Percentiles rank a stretch among this genome's conserved stretches.
phyloP scores from a whole-genome alignment of 1,140 invertebrate species.

The Drosophila tropicalis region DNA sequence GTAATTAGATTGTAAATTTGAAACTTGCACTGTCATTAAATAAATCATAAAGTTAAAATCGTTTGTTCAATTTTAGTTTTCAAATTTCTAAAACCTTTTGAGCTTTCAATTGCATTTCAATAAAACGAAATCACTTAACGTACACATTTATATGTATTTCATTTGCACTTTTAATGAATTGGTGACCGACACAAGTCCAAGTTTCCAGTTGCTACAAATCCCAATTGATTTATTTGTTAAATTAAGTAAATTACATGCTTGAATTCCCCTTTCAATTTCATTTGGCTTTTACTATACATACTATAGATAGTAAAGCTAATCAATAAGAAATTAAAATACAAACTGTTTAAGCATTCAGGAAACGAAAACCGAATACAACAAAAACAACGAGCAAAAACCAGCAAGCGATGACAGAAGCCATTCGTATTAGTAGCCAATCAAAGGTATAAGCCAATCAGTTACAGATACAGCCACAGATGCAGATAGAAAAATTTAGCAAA shows the following conservation, averaged over 20 bases:
- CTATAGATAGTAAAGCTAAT: constrained; percentile 21
- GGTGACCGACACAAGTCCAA: background rate
- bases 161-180: background rate
- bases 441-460: constrained; percentile 30
- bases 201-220: constrained; percentile 4
- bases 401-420: constrained; percentile 37
- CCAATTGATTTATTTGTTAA: constrained; percentile 9
- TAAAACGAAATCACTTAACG: background rate
- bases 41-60: too few species aligned
- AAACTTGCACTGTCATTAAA: too few species aligned
- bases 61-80: too few species aligned
- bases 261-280: constrained; percentile 6
- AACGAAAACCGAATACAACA: background rate
- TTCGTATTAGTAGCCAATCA: constrained; percentile 58
- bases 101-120: background rate
- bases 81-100: too few species aligned
- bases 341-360: constrained; percentile 17
- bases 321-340: constrained; percentile 49
- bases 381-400: background rate
- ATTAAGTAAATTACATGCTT: constrained; percentile 44
- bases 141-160: background rate
- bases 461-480: background rate
- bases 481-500: background rate
- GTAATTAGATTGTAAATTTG: too few species aligned
- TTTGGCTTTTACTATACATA: constrained; percentile 8